These are phyloP conservation scores for Perizoma flavofasciatum DNA, from an alignment of 2,888 invertebrate species.

Conservation along the genomic window DNA sequence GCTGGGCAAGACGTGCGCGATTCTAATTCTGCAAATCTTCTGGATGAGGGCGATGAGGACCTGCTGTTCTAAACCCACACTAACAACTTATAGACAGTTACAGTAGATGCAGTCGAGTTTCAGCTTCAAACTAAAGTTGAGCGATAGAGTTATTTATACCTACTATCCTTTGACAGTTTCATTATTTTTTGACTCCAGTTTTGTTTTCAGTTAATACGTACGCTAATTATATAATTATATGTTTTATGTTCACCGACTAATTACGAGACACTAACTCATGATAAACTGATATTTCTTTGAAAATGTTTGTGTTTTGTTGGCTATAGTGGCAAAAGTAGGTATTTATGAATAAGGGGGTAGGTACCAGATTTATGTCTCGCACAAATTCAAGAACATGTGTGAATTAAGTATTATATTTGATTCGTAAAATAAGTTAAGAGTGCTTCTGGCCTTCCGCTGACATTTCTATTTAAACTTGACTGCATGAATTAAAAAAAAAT, in stretches of 20 bases:
- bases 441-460: not conserved
- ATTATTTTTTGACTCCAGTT: too few species aligned
- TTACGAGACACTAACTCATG: too few species aligned
- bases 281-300: too few species aligned
- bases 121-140: constrained; percentile 7
- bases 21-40: constrained; percentile 85
- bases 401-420: constrained; percentile 1
- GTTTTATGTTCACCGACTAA: too few species aligned
- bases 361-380: constrained; percentile 1
- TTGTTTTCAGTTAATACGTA: too few species aligned
- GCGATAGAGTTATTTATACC: not conserved
- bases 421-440: not conserved
- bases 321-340: too few species aligned
- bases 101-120: constrained; percentile 60
- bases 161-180: too few species aligned
- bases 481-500: constrained; percentile 60
- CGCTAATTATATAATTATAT: too few species aligned
- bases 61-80: constrained; percentile 88
- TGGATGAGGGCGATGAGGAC: constrained; percentile 96
- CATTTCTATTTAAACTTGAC: constrained; percentile 49
- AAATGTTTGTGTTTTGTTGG: too few species aligned
- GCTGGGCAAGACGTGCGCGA: constrained; percentile 62
- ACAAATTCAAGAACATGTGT: constrained; percentile 10
- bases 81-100: constrained; percentile 49
- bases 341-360: too few species aligned